Evolutionary conservation across 2,113 vertebrate genomes (phyloP), one percentile per base, ranked within the genome.

Genomic region (Erinaceus europaeus): DNA sequence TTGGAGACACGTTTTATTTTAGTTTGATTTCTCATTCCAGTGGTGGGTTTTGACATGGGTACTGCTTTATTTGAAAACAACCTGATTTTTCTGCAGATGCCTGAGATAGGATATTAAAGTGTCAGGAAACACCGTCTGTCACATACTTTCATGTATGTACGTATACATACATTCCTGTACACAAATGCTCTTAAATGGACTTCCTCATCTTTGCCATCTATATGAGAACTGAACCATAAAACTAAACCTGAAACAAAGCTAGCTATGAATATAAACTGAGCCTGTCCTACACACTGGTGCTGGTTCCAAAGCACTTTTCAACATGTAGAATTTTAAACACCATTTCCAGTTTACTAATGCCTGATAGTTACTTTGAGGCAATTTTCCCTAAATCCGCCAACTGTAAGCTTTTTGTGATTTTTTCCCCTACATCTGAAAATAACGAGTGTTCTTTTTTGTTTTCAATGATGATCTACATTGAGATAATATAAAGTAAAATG

Each of bases 1-100:
- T 68, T 29, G 13, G 71, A 36, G 71, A 40, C 27, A 2, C 65
- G 57, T 77, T 88, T 90, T 34, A 25, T 9, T 61, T 80, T 61
- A 50, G 62, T 75, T 75, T 73, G 59, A 44, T 71, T 89, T 72
- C 86, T 83, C 91, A 83, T 83, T 11, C 34, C 59, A 23, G 40
- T 10, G 52, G 83, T 84, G 23, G 27, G 34, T 92, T 90, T 95
- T 76, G 80, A 85, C 20, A 1, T 42, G 17, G 34, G 59, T 84
- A 71, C 92, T n/a, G 11, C 74, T 91, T 71, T 77, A 88, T 88
- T 89, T 59, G 53, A 94, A 91, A 90, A 72, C 78, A 53, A 48
- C 42, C 80, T 71, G 69, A 38, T 64, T 89, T 84, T 69, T 82
- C 87, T 34, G 8, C 34, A 6, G 80, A 72, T 36, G 23, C 44